phyloP scores from a whole-genome alignment of 2,888 invertebrate genomes.

The Orthonevra nobilis region DNA sequence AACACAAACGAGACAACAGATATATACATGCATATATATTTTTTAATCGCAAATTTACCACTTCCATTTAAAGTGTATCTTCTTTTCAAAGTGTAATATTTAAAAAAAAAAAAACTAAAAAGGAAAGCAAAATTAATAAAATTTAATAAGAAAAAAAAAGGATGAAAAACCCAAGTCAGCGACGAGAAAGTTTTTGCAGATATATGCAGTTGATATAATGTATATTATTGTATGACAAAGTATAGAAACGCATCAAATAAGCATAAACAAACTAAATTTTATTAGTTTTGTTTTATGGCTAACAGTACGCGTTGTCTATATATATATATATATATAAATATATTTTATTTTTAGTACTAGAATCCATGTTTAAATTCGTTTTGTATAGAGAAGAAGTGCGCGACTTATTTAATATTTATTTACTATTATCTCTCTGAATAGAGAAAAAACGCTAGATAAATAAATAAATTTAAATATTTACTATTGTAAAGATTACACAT shows the following conservation, averaged over 20 bases:
- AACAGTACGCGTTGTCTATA: conserved; percentile 37
- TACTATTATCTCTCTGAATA: conserved; percentile 61
- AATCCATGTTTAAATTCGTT: conserved; percentile 56
- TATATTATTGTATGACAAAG: conserved; percentile 40
- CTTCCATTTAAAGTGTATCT: conserved; percentile 61
- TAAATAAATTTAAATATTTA: conserved; percentile 67
- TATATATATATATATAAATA: conserved; percentile 1
- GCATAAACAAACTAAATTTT: conserved; percentile 64
- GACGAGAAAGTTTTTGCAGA: conserved; percentile 31
- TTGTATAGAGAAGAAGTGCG: conserved; percentile 58
- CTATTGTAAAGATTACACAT: conserved; percentile 67
- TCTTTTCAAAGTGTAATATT: conserved; percentile 62
- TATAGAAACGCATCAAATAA: conserved; percentile 33
- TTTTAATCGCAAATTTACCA: conserved; percentile 65
- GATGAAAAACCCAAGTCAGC: no score
- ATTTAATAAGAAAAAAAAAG: conserved; percentile 12
- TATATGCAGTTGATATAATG: conserved; percentile 49
- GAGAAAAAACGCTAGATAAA: conserved; percentile 58
- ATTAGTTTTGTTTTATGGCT: conserved; percentile 53
- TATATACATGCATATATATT: conserved; percentile 62
- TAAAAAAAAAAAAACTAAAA: conserved; percentile 46
- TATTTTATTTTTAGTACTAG: conserved; percentile 34
- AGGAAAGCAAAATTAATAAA: conserved; percentile 12
- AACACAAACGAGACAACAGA: conserved; percentile 66
- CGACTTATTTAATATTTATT: conserved; percentile 68